Conservation (phyloP, 1,140 invertebrate genomes). For the Drosophila nannoptera region DNA sequence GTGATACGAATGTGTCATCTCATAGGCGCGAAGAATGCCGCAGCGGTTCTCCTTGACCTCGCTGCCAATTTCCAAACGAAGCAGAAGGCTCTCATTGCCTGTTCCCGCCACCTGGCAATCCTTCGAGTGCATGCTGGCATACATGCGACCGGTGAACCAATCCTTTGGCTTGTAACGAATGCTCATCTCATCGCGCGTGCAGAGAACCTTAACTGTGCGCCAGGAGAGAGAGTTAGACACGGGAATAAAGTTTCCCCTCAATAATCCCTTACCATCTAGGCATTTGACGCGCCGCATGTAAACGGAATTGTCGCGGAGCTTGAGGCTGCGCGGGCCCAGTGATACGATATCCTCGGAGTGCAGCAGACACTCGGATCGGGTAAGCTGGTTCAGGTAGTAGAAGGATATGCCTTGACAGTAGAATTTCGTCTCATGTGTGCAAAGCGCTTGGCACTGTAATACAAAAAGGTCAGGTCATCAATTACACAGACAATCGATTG, state of each 20-base stretch:
- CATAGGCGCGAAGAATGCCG: slow-evolving; percentile 71
- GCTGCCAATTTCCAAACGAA: slow-evolving; percentile 67
- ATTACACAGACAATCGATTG: slow-evolving; percentile 63
- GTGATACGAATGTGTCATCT: slow-evolving; percentile 69
- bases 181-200: slow-evolving; percentile 80
- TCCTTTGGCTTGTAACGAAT: slow-evolving; percentile 82
- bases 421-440: slow-evolving; percentile 69
- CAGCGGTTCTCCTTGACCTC: slow-evolving; percentile 74
- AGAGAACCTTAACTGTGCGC: slow-evolving; percentile 81
- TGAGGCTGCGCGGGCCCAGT: slow-evolving; percentile 79
- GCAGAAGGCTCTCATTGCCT: slow-evolving; percentile 61
- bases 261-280: slow-evolving; percentile 79
- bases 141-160: slow-evolving; percentile 82
- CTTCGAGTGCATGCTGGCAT: slow-evolving; percentile 83
- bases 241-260: not conserved
- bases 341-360: slow-evolving; percentile 81
- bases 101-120: slow-evolving; percentile 80
- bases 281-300: slow-evolving; percentile 80
- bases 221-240: slow-evolving; percentile 16
- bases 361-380: slow-evolving; percentile 76
- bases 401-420: slow-evolving; percentile 77
- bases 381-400: slow-evolving; percentile 54
- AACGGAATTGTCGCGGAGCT: slow-evolving; percentile 61
- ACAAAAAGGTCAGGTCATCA: slow-evolving; percentile 51
- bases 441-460: slow-evolving; percentile 71